Base-by-base conservation (phyloP, 2,888 invertebrate species). In the Chironomus tentans region DNA sequence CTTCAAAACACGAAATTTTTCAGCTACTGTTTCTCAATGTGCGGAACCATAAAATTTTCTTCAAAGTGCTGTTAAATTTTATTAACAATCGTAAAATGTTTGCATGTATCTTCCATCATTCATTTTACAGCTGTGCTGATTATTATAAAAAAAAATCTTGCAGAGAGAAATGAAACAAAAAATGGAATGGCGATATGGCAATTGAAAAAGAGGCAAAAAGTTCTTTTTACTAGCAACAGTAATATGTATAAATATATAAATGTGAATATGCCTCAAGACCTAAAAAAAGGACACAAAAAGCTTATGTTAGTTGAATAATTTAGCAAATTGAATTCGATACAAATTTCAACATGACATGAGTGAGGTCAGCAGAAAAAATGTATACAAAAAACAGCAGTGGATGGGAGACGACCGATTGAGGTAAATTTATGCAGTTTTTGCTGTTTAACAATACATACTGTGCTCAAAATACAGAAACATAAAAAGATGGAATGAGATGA, bases 91-190 rank as follows among this genome's bases (percentile, higher is more conserved):
- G 22, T 56, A 48, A 70, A 70, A 70, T 70, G 56, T 70, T 18
- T 70, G 70, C 22, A 70, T 70, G 70, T 50, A 47, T 70, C 24
- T 24, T 50, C 50, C 50, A 70, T 47, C 47, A 70, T 46, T 70
- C 70, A 50, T 70, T 70, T 50, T 70, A 24, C 50, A 70, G 24
- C 70, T 70, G 47, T 70, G 70, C 70, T 50, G 56, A 70, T 70
- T 56, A 70, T 56, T 70, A 56, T 48, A 70, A 22, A 56, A 70
- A 22, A 56, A 56, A 56, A 56, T 18, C 56, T 56, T 56, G 12
- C 50, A 50, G 13, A n/a, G 4, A 50, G 28, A 50, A 50, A 50
- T 50, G 15, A 56, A 56, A 56, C 56, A 56, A 56, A 15, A 38
- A 38, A 38, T 38, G 7, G 2, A 38, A 38, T 38, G 38, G 38